phyloP scores from a whole-genome alignment of 2,888 invertebrate species.

The Morpho achilles region DNA sequence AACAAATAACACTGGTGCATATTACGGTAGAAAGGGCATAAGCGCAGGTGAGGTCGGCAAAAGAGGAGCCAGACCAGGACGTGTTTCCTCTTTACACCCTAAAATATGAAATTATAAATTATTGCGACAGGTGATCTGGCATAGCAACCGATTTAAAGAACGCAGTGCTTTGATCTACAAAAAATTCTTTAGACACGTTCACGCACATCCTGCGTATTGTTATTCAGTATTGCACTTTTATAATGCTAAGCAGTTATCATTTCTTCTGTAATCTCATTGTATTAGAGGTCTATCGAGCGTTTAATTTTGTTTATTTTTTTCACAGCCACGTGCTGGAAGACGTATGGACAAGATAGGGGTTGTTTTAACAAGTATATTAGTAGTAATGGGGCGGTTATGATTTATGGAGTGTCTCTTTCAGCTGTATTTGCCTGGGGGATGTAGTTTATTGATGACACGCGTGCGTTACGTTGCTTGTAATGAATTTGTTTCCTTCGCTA shows the following conservation, averaged over 20 bases:
- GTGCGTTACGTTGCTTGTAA: slow-evolving; percentile 42
- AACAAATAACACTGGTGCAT: too few species aligned
- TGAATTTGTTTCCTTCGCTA: slow-evolving; percentile 45
- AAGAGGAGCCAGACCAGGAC: neutral
- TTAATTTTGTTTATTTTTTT: slow-evolving; percentile 59
- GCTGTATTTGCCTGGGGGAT: slow-evolving; percentile 63
- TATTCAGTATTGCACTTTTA: slow-evolving; percentile 53
- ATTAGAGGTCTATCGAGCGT: slow-evolving; percentile 46
- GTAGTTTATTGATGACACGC: slow-evolving; percentile 72
- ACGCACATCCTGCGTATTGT: slow-evolving; percentile 64
- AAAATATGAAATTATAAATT: slow-evolving; percentile 1
- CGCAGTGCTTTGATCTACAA: slow-evolving; percentile 37
- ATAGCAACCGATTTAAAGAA: slow-evolving; percentile 49
- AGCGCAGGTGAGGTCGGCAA: neutral
- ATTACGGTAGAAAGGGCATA: too few species aligned
- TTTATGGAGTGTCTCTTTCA: slow-evolving; percentile 74
- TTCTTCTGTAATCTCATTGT: slow-evolving; percentile 45
- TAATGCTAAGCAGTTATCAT: slow-evolving; percentile 73
- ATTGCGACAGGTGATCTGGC: slow-evolving; percentile 55
- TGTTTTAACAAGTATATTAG: slow-evolving; percentile 78
- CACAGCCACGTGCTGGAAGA: slow-evolving; percentile 53
- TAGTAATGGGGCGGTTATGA: slow-evolving; percentile 70
- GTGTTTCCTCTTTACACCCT: too few species aligned
- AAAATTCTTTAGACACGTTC: slow-evolving; percentile 46
- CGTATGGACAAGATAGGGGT: slow-evolving; percentile 71